Base-by-base conservation (phyloP, 2,797 vertebrate genomes). In the Pseudomugil gertrudae region DNA sequence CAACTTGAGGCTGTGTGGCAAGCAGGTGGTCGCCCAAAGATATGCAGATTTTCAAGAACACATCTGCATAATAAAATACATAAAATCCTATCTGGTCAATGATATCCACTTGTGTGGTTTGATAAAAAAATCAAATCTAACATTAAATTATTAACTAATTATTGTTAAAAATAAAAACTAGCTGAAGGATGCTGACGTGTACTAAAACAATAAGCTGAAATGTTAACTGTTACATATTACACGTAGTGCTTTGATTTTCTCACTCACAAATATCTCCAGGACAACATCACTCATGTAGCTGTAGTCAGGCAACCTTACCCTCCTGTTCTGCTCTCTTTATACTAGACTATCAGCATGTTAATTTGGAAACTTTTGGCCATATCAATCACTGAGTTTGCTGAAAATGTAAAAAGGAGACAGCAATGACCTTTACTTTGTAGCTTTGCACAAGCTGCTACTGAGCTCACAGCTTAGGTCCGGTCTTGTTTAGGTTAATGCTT, bases 351-450 rank as follows among this genome's bases (percentile, higher is more conserved):
- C 73, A 63, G 47, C 73, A 72, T 13, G 33, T 69, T 77, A 68
- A 79, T 76, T 54, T 77, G 71, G 48, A 80, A 81, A 74, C 74
- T 64, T 43, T 66, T 54, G 19, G 63, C 64, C 11, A 38, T 52
- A 76, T 86, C 61, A 76, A 69, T 86, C 72, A 81, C 63, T 51
- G 56, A n/a, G 40, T 40, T 66, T n/a, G 45, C 63, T 61, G 65
- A 72, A 32, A 63, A 74, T 78, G 63, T 53, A 59, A 70, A 63
- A 84, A 65, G 63, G 72, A 75, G 78, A 87, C 80, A 86, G 74
- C 53, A 0, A 53, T 86, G 88, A 91, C 88, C 88, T 92, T 90
- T 87, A 68, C 58, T n/a, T 73, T 87, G 80, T 77, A 81, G 68
- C 63, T 68, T 84, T 80, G 68, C 57, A 74, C 72, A 68, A 78